Evolutionary conservation across 2,797 vertebrate species (phyloP), one percentile per base, ranked within the genome.

Genomic region (Lithobates sylvaticus): DNA sequence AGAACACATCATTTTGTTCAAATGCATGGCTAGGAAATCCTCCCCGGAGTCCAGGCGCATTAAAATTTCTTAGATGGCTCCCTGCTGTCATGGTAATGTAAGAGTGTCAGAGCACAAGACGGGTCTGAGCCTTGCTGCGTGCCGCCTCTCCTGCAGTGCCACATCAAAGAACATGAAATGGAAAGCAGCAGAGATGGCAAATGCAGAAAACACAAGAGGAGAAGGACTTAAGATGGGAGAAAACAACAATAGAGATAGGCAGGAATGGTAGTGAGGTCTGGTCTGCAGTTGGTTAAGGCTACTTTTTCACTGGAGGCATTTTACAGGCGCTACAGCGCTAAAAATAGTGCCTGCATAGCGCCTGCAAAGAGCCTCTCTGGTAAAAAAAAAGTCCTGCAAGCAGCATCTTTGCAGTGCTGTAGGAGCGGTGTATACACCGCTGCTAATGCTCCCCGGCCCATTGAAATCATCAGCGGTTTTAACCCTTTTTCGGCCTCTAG

Each of bases 51-150:
- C 18, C 18, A 32, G 67, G 44, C 39, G n/a, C 44, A 80, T 80
- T 47, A 34, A 50, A 21, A 32, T 70, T 34, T 79, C 77, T 47
- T 27, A 32, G 64, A 50, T 69, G 65, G 65, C 3, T 29, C 36
- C 75, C 76, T 16, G 76, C 76, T 78, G 76, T 39, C 27, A 64
- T 68, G 76, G 76, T 68, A 79, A 79, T 79, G 77, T 69, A 79
- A 68, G 64, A 79, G 64, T 69, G 77, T 26, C 65, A 79, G 65
- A 21, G 39, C 29, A 68, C 76, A 68, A 42, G 76, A 47, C 39
- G 42, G 76, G 76, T 29, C 64, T 68, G 64, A 44, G 36, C 34
- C 9, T 5, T 29, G 36, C 39, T 34, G 65, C 64, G 15, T 16
- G 64, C 39, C 5, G 3, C 3, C 76, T 42, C 13, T 29, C 76